phyloP scores from a whole-genome alignment of 53 echinoderm and acorn worm species.

The Holothuria scabra region DNA sequence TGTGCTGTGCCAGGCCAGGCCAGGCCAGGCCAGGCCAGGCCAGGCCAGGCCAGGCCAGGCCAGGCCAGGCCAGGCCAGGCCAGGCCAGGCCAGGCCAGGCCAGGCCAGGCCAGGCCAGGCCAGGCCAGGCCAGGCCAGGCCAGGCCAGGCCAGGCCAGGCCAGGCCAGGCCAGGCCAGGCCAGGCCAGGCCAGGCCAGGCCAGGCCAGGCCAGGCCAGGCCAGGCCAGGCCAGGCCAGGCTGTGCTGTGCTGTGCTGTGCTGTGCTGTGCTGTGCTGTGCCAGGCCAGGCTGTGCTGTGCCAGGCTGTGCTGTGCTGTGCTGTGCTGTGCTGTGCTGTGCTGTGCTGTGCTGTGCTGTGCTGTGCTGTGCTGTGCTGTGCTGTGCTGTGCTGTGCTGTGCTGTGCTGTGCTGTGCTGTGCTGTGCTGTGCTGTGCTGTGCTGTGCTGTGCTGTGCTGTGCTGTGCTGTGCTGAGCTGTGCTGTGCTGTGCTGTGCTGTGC shows the following conservation, averaged over 20 bases:
- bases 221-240: no score
- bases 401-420: conserved; percentile 27
- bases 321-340: not conserved
- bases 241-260: no score
- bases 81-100: conserved; percentile 37
- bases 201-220: conserved; percentile 57
- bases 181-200: conserved; percentile 57
- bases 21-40: no score
- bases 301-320: not conserved
- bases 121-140: conserved; percentile 56
- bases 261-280: no score
- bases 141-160: conserved; percentile 39
- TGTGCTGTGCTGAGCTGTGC: conserved; percentile 21
- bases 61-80: conserved; percentile 39
- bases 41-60: conserved; percentile 48
- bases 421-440: conserved; percentile 23
- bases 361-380: not conserved
- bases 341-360: not conserved
- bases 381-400: conserved; percentile 4
- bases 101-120: conserved; percentile 26
- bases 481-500: conserved; percentile 18
- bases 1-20: no score
- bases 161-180: conserved; percentile 52
- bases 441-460: conserved; percentile 20
- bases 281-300: no score